Percentiles rank a stretch among this genome's conserved stretches.
Evolutionary conservation across 2,888 invertebrate genomes (phyloP).

Genomic region (Calephelis perditalis): DNA sequence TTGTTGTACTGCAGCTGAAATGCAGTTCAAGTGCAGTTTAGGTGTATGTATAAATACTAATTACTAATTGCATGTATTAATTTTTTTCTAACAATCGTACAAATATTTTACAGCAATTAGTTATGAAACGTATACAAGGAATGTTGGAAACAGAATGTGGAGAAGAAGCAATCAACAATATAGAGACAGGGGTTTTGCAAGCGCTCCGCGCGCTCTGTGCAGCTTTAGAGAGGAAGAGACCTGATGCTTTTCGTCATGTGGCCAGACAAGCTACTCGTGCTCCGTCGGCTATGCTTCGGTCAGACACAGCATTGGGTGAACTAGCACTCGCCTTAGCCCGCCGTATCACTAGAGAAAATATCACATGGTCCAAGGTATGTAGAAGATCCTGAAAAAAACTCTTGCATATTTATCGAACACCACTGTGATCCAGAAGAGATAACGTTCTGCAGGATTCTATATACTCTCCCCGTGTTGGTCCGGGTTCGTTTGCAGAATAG

Average conservation of each 20-base stretch:
- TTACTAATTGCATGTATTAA: no score
- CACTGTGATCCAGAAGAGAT: no score
- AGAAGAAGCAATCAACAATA: conserved; percentile 70
- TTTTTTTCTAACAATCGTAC: no score
- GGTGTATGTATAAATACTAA: no score
- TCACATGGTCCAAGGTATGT: conserved; percentile 87
- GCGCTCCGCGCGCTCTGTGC: conserved; percentile 76
- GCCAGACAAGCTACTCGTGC: conserved; percentile 84
- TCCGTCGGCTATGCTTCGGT: conserved; percentile 77
- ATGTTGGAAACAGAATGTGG: conserved; percentile 76
- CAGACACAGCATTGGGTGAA: conserved; percentile 79
- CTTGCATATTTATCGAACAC: no score
- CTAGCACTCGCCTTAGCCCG: conserved; percentile 84
- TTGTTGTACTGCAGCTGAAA: no score
- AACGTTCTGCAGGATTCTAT: no score
- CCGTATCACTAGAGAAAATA: conserved; percentile 83
- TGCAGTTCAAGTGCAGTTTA: no score
- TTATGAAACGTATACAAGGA: conserved; percentile 63
- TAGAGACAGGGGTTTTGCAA: conserved; percentile 62
- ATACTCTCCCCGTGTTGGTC: no score
- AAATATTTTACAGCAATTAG: conserved; percentile 52
- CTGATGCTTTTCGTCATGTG: conserved; percentile 84
- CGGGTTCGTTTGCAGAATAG: no score
- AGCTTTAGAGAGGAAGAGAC: conserved; percentile 87
- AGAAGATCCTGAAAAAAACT: no score